phyloP scores from a whole-genome alignment of 2,888 invertebrate species.

The Hirtodrosophila confusa region DNA sequence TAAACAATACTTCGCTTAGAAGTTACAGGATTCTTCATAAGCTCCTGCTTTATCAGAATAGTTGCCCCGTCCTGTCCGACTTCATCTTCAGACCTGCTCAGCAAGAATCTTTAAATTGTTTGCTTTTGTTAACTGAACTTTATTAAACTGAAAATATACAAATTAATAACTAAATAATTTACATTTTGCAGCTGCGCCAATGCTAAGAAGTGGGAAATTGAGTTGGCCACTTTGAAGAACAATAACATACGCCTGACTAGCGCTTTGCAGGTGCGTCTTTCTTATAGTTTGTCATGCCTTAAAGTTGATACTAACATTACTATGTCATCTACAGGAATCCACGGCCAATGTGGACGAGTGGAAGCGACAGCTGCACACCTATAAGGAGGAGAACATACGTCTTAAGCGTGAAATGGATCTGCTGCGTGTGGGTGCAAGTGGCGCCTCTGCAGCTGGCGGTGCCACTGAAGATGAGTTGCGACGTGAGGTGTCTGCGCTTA shows the following conservation, averaged over 20 bases:
- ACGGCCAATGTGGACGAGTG: slow-evolving; percentile 99
- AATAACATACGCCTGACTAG: slow-evolving; percentile 97
- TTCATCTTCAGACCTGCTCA: too few relatives aligned
- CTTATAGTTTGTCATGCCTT: not conserved
- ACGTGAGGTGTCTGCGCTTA: slow-evolving; percentile 89
- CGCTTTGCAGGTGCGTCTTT: slow-evolving; percentile 89
- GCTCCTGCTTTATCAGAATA: too few relatives aligned
- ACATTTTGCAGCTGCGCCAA: slow-evolving; percentile 93
- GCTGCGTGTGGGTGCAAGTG: slow-evolving; percentile 86
- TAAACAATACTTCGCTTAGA: too few relatives aligned
- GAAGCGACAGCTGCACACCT: slow-evolving; percentile 97
- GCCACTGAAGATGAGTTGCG: slow-evolving; percentile 91
- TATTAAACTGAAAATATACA: too few relatives aligned
- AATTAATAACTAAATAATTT: not conserved
- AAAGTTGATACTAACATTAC: not conserved
- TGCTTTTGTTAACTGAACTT: too few relatives aligned
- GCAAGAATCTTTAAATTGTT: too few relatives aligned
- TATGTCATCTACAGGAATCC: slow-evolving; percentile 86
- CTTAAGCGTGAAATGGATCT: slow-evolving; percentile 90
- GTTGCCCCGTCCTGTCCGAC: too few relatives aligned
- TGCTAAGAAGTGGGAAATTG: slow-evolving; percentile 99
- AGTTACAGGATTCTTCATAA: too few relatives aligned
- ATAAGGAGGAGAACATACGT: slow-evolving; percentile 94
- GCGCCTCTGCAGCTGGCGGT: slow-evolving; percentile 85
- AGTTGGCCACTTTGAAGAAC: slow-evolving; percentile 96